Conservation (phyloP, 53 echinoderm and acorn worm species). For the Holothuria scabra region DNA sequence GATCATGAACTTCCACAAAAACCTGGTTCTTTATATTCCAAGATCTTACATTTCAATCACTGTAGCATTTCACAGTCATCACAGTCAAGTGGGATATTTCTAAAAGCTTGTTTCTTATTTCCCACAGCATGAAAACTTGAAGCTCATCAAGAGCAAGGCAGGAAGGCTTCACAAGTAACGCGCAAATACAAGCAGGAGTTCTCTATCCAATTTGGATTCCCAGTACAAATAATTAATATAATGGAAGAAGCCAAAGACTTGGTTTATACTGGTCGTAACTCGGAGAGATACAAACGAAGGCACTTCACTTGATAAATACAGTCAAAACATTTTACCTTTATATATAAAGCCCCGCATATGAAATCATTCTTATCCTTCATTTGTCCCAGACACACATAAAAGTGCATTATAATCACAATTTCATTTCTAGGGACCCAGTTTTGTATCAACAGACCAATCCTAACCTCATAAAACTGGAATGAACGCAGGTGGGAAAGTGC, state of each 20-base stretch:
- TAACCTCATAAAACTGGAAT: conserved; percentile 30
- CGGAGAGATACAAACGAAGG: not conserved
- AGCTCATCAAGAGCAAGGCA: no score
- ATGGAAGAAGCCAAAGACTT: not conserved
- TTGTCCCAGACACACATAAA: conserved; percentile 38
- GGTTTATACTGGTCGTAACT: not conserved
- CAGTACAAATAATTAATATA: conserved; percentile 11
- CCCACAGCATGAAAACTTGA: no score
- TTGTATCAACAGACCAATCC: conserved; percentile 36
- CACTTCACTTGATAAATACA: conserved; percentile 24
- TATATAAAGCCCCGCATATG: not conserved
- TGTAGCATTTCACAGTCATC: no score
- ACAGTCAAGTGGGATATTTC: no score
- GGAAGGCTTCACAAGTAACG: no score
- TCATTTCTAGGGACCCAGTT: conserved; percentile 30
- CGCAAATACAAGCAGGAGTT: no score
- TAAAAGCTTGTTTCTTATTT: no score
- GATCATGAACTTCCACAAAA: no score
- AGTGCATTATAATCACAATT: conserved; percentile 43
- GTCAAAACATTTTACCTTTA: conserved; percentile 26
- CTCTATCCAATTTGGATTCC: no score
- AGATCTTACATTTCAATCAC: no score
- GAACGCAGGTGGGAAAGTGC: conserved; percentile 28
- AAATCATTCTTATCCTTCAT: conserved; percentile 11
- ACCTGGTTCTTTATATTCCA: no score